Evolutionary conservation across 2,113 vertebrate species (phyloP).

Genomic region (Pseudopodoces humilis): DNA sequence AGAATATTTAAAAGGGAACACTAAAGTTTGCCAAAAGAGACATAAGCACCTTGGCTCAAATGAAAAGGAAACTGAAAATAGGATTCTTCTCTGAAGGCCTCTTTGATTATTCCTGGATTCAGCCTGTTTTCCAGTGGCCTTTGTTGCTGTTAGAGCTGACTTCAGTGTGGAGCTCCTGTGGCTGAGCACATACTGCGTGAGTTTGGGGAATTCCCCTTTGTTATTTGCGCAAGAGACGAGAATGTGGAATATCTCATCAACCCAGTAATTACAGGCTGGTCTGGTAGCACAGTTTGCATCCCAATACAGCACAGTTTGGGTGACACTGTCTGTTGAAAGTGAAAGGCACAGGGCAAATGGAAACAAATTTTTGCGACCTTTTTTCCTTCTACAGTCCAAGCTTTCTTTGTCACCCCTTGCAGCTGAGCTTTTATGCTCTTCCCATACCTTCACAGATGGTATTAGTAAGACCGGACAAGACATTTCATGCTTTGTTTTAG

Average conservation of each 20-base stretch:
- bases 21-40: neutral
- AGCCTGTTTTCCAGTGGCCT: fast-evolving
- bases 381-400: neutral
- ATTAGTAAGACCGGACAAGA: neutral
- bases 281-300: neutral
- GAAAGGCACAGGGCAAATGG: neutral
- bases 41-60: neutral
- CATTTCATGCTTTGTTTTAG: neutral
- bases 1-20: neutral
- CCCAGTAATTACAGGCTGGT: neutral
- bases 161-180: neutral
- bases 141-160: neutral
- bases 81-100: neutral
- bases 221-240: slow-evolving; percentile 9
- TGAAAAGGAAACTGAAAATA: fast-evolving
- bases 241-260: slow-evolving; percentile 11
- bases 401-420: neutral
- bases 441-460: neutral
- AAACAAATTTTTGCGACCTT: neutral
- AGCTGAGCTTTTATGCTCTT: neutral
- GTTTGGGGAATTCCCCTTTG: neutral
- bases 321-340: neutral
- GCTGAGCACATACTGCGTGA: fast-evolving
- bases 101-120: neutral
- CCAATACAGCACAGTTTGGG: neutral